phyloP scores from a whole-genome alignment of 2,113 vertebrate species.

The Mustela nigripes region DNA sequence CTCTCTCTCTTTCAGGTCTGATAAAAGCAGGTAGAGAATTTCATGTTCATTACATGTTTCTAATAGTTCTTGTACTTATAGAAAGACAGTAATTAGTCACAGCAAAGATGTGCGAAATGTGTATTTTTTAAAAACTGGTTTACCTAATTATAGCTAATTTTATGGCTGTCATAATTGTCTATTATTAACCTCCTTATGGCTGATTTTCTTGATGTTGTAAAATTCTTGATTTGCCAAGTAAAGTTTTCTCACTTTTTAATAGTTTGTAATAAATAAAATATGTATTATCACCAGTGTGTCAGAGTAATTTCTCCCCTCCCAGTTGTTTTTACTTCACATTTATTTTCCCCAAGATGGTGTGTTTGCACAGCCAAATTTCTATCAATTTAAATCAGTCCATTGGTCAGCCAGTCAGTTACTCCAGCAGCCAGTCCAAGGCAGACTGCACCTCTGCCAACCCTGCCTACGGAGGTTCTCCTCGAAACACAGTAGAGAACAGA shows the following conservation, averaged over 20 bases:
- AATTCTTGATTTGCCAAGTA: not conserved
- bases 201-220: not conserved
- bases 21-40: not conserved
- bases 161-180: not conserved
- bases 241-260: not conserved
- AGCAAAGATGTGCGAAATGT: not conserved
- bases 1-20: not conserved
- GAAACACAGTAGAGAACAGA: too few relatives aligned
- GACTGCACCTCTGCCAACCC: not conserved
- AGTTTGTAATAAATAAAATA: not conserved
- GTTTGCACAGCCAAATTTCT: not conserved
- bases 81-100: not conserved
- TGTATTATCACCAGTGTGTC: not conserved
- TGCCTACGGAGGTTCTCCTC: not conserved
- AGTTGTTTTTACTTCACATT: not conserved
- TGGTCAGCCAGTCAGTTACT: not conserved
- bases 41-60: not conserved
- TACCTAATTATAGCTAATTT: not conserved
- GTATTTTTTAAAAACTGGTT: not conserved
- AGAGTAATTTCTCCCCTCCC: not conserved
- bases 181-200: not conserved
- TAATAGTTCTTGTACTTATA: not conserved
- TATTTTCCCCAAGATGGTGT: not conserved
- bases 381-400: not conserved
- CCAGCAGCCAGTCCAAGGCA: too few relatives aligned